phyloP scores from a whole-genome alignment of 2,797 vertebrate species.

The Sarcophilus harrisii region DNA sequence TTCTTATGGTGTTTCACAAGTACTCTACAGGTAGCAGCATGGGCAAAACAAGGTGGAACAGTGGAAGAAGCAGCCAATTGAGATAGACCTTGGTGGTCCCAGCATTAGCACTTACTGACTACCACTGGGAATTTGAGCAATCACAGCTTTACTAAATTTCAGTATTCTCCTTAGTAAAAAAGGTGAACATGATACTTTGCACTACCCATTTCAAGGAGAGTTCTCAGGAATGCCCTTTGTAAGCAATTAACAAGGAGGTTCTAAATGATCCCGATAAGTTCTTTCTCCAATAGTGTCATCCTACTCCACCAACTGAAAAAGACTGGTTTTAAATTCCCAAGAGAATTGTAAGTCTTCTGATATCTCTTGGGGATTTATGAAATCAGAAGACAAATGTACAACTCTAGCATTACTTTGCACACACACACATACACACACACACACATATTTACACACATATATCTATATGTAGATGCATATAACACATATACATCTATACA shows the following conservation, averaged over 20 bases:
- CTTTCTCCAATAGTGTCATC: neutral
- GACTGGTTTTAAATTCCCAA: neutral
- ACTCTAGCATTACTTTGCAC: neutral
- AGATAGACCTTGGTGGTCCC: neutral
- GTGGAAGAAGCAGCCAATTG: neutral
- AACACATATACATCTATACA: neutral
- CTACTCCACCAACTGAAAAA: constrained; percentile 3
- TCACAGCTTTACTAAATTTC: neutral
- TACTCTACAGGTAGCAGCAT: neutral
- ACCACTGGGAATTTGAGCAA: neutral
- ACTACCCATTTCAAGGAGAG: neutral
- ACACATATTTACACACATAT: neutral
- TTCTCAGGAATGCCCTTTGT: neutral
- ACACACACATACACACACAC: rapidly evolving
- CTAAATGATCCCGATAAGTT: neutral
- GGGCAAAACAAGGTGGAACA: neutral
- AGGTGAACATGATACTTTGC: neutral
- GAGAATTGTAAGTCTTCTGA: neutral
- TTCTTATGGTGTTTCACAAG: constrained; percentile 18
- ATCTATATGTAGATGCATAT: neutral
- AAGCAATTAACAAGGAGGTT: neutral
- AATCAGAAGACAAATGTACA: neutral
- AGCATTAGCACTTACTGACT: neutral
- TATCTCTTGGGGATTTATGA: neutral
- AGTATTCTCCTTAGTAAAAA: constrained; percentile 7